Evolutionary conservation across 2,797 vertebrate genomes (phyloP), one percentile per base, ranked within the genome.

Genomic region (Mus caroli): DNA sequence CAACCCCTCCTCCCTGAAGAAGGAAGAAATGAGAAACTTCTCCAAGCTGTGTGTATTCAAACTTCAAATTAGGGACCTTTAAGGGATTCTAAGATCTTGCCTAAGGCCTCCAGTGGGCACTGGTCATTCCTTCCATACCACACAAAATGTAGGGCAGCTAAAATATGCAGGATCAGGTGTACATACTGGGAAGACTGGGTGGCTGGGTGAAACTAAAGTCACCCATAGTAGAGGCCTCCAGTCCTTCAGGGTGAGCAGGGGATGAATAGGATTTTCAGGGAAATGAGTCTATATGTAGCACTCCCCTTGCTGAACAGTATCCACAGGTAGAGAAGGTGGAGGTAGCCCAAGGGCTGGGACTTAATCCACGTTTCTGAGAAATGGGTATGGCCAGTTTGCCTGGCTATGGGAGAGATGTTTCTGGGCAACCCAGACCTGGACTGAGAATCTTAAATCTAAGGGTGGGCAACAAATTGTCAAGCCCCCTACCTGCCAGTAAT

Each of bases 81-180:
- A 54, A 75, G 89, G 71, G 14, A 34, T 56, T 13, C 71, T 8
- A 2, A 50, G 20, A 26, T 9, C 40, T 50, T 46, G 19, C 31
- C 86, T 58, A 62, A 1, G 22, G 2, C 17, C 2, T 22, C 17
- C 52, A 19, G 24, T 24, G 19, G 8, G 5, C n/a, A 6, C 2
- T 1, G 34, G 15, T 4, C 6, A 3, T 34, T 5, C 14, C 6
- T 60, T 13, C 17, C 19, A 37, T 26, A 6, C 14, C 11, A 40
- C 19, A 3, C 26, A 12, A 26, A 28, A 69, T 17, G 54, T 4
- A 19, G 13, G 40, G 43, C 22, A 28, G n/a, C 82, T 19, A 4
- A 83, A 78, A 58, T 15, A 0, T 0, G 37, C 31, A 73, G 43
- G 43, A 2, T 34, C 58, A 15, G 4, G 15, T 40, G 1, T 79